Percentiles rank a stretch among this genome's conserved stretches.
These are phyloP conservation scores for Corythucha ciliata DNA, from an alignment of 2,888 invertebrate species.

Conservation along the genomic window DNA sequence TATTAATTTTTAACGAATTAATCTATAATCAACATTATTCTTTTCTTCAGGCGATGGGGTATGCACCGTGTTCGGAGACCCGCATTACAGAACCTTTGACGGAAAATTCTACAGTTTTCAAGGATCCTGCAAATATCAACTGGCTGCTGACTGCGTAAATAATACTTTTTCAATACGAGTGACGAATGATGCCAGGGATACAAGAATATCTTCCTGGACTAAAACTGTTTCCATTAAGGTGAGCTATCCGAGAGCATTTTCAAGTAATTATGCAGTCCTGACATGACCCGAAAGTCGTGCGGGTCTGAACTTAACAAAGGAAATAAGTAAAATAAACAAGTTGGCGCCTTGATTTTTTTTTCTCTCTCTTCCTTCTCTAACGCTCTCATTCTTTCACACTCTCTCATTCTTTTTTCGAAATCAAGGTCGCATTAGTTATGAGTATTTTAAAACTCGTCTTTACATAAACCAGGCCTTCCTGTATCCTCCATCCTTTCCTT, in stretches of 20 bases:
- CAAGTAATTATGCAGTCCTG: neutral
- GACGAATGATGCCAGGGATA: slow-evolving; percentile 74
- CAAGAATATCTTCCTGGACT: slow-evolving; percentile 80
- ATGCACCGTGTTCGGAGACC: slow-evolving; percentile 90
- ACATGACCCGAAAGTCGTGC: neutral
- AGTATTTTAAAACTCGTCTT: too few relatives aligned
- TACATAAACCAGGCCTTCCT: too few relatives aligned
- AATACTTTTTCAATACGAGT: slow-evolving; percentile 78
- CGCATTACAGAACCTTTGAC: slow-evolving; percentile 91
- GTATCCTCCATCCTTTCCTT: too few relatives aligned
- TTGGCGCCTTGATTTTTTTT: too few relatives aligned
- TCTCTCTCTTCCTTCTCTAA: too few relatives aligned
- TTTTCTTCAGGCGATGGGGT: slow-evolving; percentile 61
- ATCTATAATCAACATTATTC: neutral
- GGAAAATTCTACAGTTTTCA: slow-evolving; percentile 89
- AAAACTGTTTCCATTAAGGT: slow-evolving; percentile 74
- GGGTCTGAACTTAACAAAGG: too few relatives aligned
- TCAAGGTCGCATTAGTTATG: too few relatives aligned
- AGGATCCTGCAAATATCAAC: slow-evolving; percentile 84
- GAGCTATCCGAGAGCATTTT: neutral
- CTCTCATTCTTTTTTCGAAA: too few relatives aligned
- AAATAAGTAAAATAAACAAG: too few relatives aligned
- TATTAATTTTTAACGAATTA: too few relatives aligned
- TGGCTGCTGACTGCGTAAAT: slow-evolving; percentile 71
- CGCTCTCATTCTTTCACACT: too few relatives aligned